Evolutionary conservation across 2,113 vertebrate genomes (phyloP).

Genomic region (Pseudopodoces humilis): DNA sequence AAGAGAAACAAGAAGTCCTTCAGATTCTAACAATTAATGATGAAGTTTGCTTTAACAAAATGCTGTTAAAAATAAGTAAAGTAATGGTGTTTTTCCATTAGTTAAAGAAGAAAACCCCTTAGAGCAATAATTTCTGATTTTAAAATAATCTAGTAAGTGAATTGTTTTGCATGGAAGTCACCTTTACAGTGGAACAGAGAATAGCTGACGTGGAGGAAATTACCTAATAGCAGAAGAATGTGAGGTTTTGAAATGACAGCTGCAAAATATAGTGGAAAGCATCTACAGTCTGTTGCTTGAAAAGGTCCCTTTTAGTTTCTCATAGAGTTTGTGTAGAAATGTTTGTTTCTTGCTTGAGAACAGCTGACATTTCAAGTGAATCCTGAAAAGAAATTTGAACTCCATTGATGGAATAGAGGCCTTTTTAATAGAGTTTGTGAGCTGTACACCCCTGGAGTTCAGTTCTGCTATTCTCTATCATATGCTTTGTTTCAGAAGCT

Average conservation of each 20-base stretch:
- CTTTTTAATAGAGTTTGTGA: neutral
- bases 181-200: slow-evolving; percentile 16
- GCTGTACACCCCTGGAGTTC: neutral
- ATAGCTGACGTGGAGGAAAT: neutral
- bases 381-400: neutral
- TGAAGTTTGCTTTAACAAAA: neutral
- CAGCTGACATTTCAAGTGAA: neutral
- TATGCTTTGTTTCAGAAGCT: neutral
- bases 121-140: neutral
- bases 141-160: neutral
- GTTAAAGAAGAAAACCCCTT: neutral
- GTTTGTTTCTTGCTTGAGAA: neutral
- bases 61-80: neutral
- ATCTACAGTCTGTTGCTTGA: neutral
- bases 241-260: slow-evolving; percentile 29
- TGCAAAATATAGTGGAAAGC: neutral
- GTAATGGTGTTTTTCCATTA: neutral
- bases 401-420: neutral
- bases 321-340: neutral
- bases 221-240: slow-evolving; percentile 1
- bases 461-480: neutral
- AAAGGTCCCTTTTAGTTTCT: neutral
- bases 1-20: neutral
- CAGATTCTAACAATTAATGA: neutral
- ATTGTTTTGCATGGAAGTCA: slow-evolving; percentile 16